A percentile compares a stretch with the other conserved stretches of the same genome.
Evolutionary conservation across 1,140 invertebrate species (phyloP).

Genomic region (Neelides sp.): DNA sequence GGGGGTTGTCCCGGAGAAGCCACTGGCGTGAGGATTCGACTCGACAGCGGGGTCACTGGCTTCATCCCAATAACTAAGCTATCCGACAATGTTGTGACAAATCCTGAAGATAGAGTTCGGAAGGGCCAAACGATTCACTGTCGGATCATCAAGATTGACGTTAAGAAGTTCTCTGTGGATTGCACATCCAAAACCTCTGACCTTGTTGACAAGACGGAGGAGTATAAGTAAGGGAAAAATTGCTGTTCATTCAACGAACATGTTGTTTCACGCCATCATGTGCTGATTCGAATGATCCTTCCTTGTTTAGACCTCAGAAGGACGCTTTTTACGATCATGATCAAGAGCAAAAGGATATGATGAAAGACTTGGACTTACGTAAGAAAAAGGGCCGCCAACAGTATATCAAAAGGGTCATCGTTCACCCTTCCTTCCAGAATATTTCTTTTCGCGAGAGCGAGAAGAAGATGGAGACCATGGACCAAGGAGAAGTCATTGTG

Average conservation of each 20-base stretch:
- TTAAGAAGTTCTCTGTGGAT: slow-evolving; percentile 85
- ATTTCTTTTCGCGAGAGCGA: slow-evolving; percentile 86
- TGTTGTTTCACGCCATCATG: slow-evolving; percentile 81
- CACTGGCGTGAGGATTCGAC: slow-evolving; percentile 69
- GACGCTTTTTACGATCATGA: slow-evolving; percentile 89
- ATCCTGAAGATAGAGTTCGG: slow-evolving; percentile 82
- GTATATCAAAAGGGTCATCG: slow-evolving; percentile 89
- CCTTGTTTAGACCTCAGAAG: slow-evolving; percentile 52
- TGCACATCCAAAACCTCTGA: slow-evolving; percentile 89
- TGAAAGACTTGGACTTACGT: slow-evolving; percentile 61
- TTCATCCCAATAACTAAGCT: slow-evolving; percentile 92
- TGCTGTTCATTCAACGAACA: slow-evolving; percentile 94
- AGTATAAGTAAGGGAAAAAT: slow-evolving; percentile 55
- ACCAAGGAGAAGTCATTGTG: slow-evolving; percentile 92
- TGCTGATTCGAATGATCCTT: too few species aligned
- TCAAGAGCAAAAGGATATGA: slow-evolving; percentile 62
- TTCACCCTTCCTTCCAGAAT: slow-evolving; percentile 95
- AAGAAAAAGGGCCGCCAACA: slow-evolving; percentile 62
- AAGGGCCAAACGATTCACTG: slow-evolving; percentile 79
- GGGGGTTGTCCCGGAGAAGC: slow-evolving; percentile 89
- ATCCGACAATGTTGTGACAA: slow-evolving; percentile 82
- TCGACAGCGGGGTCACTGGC: slow-evolving; percentile 89
- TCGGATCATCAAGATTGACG: slow-evolving; percentile 89
- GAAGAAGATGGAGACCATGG: slow-evolving; percentile 76
- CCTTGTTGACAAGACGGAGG: slow-evolving; percentile 74